Evolutionary conservation across 2,113 vertebrate species (phyloP).

Genomic region (Desmodus rotundus): DNA sequence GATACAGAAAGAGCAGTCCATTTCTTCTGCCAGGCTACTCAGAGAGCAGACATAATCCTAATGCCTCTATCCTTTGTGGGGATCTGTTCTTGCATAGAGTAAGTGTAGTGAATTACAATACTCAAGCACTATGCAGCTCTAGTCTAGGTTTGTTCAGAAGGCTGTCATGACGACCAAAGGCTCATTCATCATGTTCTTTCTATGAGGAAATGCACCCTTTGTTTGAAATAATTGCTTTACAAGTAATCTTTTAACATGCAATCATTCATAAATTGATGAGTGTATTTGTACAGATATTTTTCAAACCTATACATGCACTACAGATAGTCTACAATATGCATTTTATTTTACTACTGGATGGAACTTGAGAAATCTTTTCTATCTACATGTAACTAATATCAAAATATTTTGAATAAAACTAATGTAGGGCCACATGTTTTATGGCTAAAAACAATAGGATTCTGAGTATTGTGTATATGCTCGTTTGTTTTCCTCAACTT

Average conservation of each 20-base stretch:
- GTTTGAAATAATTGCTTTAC: not conserved
- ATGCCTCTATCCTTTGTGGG: not conserved
- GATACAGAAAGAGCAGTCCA: not conserved
- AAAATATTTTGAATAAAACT: conserved; percentile 8
- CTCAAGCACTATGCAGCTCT: not conserved
- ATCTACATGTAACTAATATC: not conserved
- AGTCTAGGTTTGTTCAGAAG: not conserved
- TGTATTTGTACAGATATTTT: not conserved
- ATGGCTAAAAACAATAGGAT: not conserved
- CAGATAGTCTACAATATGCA: not conserved
- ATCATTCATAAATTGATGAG: not conserved
- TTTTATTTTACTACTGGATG: not conserved
- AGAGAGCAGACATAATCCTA: not conserved
- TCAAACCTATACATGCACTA: not conserved
- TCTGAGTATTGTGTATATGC: too few species aligned
- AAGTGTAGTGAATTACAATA: not conserved
- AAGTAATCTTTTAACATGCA: not conserved
- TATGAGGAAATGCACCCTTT: not conserved
- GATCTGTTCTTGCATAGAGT: not conserved
- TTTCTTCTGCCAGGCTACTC: not conserved
- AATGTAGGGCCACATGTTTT: not conserved
- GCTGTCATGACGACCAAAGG: not conserved
- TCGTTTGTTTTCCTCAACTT: conserved; percentile 10
- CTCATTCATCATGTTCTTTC: not conserved
- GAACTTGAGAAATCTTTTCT: not conserved